Conservation (phyloP, 2,888 invertebrate species). For the Caenorhabditis panamensis region DNA sequence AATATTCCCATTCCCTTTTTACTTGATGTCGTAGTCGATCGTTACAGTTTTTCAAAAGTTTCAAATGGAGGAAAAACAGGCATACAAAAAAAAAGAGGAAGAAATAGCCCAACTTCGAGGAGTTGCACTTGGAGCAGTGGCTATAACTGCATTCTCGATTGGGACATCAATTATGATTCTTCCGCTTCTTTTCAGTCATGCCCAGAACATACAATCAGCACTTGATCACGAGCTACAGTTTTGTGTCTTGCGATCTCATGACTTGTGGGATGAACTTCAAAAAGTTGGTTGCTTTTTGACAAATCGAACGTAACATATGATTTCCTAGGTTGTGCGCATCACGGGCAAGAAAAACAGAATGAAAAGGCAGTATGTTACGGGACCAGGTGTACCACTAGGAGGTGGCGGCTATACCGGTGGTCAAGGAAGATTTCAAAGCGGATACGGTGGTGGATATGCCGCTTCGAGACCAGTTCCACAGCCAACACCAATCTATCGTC, state of each 20-base stretch:
- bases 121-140: conserved; percentile 47
- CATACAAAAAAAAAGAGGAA: conserved; percentile 41
- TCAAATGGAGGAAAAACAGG: conserved; percentile 3
- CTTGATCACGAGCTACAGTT: conserved; percentile 67
- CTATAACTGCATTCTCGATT: conserved; percentile 50
- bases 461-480: conserved; percentile 1
- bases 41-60: conserved; percentile 9
- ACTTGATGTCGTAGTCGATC: no score
- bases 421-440: conserved; percentile 18
- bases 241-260: conserved; percentile 64
- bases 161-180: conserved; percentile 58
- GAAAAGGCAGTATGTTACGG: conserved; percentile 58
- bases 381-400: conserved; percentile 19
- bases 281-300: no score
- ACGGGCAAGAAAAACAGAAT: conserved; percentile 40
- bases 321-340: conserved; percentile 19
- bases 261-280: conserved; percentile 65
- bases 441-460: conserved; percentile 22
- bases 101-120: conserved; percentile 50
- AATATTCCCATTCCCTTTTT: no score
- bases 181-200: conserved; percentile 64
- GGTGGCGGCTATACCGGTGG: conserved; percentile 22
- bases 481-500: conserved; percentile 30
- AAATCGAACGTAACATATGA: neutral
- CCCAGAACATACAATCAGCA: conserved; percentile 56